Evolutionary conservation across 2,797 vertebrate genomes (phyloP).

Genomic region (Threskiornis aethiopicus): DNA sequence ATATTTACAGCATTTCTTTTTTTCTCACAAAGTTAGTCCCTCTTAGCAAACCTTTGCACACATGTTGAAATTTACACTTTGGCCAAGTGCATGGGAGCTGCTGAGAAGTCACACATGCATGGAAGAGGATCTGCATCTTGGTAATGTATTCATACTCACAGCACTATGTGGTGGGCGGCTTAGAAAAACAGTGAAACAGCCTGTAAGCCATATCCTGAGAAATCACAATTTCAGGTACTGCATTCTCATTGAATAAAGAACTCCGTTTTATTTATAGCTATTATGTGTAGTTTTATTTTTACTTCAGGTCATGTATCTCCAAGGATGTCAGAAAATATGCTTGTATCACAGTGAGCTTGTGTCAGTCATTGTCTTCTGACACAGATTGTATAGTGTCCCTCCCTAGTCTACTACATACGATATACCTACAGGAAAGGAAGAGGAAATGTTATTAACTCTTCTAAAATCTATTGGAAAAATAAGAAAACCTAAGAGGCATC

Average conservation of each 20-base stretch:
- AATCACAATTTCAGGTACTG: not conserved
- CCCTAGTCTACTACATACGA: not conserved
- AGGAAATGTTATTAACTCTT: not conserved
- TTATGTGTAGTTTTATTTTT: not conserved
- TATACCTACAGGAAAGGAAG: not conserved
- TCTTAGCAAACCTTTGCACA: not conserved
- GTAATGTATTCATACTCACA: not conserved
- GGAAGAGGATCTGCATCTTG: not conserved
- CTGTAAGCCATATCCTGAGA: not conserved
- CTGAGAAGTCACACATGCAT: not conserved
- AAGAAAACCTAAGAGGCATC: not conserved
- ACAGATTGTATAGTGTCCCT: not conserved
- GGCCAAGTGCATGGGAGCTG: not conserved
- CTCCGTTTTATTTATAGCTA: not conserved
- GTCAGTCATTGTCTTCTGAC: not conserved
- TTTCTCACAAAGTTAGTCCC: not conserved
- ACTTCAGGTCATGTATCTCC: not conserved
- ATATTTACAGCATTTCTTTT: not conserved
- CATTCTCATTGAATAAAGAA: not conserved
- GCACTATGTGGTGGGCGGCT: not conserved
- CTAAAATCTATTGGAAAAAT: not conserved
- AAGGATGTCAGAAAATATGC: not conserved
- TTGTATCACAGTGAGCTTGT: not conserved
- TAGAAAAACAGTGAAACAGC: not conserved
- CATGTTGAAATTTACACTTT: not conserved